Base-by-base conservation (phyloP, 2,113 vertebrate genomes). In the Pedionomus torquatus region DNA sequence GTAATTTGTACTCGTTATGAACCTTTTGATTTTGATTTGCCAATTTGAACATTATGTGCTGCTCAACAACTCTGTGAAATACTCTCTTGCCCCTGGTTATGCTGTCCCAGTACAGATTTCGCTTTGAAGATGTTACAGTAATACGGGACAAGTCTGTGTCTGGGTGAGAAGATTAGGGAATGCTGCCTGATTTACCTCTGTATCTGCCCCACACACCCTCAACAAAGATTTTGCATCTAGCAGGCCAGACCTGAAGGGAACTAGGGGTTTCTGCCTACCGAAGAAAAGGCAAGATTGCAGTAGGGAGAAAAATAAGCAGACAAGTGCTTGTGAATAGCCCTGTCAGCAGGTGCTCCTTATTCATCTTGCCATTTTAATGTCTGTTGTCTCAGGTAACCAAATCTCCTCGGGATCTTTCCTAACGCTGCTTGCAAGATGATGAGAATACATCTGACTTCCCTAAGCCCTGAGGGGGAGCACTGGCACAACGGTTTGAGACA, bases 121-220 rank as follows among this genome's bases (percentile, higher is more conserved):
- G 17, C 13, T 80, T 49, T 26, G 16, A 87, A 74, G 26, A 76
- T 2, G 13, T 85, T n/a, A 12, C 5, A 68, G 12, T 26, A 12
- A 15, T 5, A 77, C 2, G 12, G 13, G 8, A 51, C 3, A 43
- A 71, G 33, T 9, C 11, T 55, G 17, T 78, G 20, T 13, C 16
- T n/a, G 31, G 12, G 46, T 54, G 28, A 57, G 74, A 76, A 87
- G 46, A 28, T 52, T 16, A 46, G 78, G 33, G 80, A 83, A 64
- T 17, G 13, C 11, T 46, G 11, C 13, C 23, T 39, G 19, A 15
- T 70, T 57, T 65, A 23, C 24, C 54, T 48, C 41, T 60, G 24
- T 43, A 54, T 39, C 23, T 77, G 25, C 4, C 15, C 13, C 8
- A 5, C 3, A 7, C 3, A 2, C 5, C 7, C 8, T 11, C 37